Percentiles rank a stretch among this genome's conserved stretches.
Conservation (phyloP, 53 echinoderm and acorn worm species). For the Temnopleurus reevesii region DNA sequence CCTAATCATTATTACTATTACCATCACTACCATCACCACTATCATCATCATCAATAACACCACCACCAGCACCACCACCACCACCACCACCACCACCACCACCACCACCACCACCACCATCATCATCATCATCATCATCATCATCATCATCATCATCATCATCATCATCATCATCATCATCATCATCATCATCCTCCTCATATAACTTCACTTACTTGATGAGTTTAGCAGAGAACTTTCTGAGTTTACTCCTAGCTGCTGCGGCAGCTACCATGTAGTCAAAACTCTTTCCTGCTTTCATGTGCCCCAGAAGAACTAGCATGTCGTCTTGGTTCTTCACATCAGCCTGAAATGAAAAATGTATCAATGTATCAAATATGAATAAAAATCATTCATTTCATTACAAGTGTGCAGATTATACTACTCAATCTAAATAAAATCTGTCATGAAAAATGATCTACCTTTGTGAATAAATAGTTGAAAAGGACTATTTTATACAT, state of each 20-base stretch:
- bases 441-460: no score
- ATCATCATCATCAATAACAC: background rate
- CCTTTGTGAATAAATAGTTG: no score
- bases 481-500: no score
- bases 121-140: background rate
- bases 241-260: slow-evolving; percentile 88
- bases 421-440: no score
- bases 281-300: slow-evolving; percentile 93
- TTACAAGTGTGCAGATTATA: no score
- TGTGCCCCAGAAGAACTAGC: slow-evolving; percentile 82
- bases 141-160: background rate
- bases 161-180: slow-evolving; percentile 1
- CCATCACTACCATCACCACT: background rate
- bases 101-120: background rate
- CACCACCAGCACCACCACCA: no score
- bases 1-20: background rate
- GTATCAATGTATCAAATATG: no score
- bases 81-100: background rate
- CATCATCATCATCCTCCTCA: background rate
- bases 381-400: no score
- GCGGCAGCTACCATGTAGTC: slow-evolving; percentile 83
- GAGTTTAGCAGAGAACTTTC: slow-evolving; percentile 87
- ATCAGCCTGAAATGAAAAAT: slow-evolving; percentile 13
- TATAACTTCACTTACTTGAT: slow-evolving; percentile 84
- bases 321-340: slow-evolving; percentile 79